phyloP scores from a whole-genome alignment of 35 echinoderm and acorn worm species.

The Anneissia japonica region DNA sequence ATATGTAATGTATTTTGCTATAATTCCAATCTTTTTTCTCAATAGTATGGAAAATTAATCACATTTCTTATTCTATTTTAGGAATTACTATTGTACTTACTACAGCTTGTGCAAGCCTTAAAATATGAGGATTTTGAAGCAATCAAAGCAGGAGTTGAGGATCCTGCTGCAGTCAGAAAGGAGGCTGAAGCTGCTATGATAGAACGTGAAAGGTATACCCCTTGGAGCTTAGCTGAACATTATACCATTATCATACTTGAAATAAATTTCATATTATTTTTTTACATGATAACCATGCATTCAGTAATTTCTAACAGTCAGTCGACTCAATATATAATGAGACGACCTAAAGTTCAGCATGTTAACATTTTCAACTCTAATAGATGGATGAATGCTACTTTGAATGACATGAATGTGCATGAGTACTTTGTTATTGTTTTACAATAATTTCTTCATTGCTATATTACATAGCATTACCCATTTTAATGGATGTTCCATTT shows the following conservation, averaged over 20 bases:
- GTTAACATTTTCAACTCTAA: too few relatives aligned
- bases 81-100: slow-evolving; percentile 90
- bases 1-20: too few relatives aligned
- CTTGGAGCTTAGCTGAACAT: neutral
- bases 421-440: too few relatives aligned
- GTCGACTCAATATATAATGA: too few relatives aligned
- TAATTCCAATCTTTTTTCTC: neutral
- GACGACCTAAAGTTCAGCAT: too few relatives aligned
- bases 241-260: neutral
- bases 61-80: slow-evolving; percentile 19
- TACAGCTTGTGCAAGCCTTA: slow-evolving; percentile 93
- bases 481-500: too few relatives aligned
- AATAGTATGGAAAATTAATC: neutral
- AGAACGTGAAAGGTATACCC: slow-evolving; percentile 32
- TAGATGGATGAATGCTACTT: neutral
- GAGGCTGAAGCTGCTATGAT: neutral
- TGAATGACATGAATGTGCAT: neutral
- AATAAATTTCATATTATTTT: too few relatives aligned
- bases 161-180: neutral
- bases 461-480: too few relatives aligned
- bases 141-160: slow-evolving; percentile 66
- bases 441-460: too few relatives aligned
- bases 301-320: too few relatives aligned
- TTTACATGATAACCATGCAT: too few relatives aligned
- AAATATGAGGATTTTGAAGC: slow-evolving; percentile 92